phyloP scores from a whole-genome alignment of 1,140 invertebrate genomes.

The Neuroterus valhalla region DNA sequence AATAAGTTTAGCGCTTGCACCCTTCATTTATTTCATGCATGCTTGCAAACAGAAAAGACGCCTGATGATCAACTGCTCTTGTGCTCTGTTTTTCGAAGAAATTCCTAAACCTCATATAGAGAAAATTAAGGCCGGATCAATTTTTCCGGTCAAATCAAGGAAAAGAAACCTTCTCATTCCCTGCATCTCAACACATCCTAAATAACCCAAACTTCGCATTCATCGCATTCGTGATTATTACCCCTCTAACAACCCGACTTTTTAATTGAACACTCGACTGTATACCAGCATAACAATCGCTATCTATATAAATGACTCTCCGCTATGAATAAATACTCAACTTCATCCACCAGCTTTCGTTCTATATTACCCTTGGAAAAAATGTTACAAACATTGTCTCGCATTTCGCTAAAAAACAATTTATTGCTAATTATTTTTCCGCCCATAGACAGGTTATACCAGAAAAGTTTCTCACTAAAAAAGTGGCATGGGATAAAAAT shows the following conservation, averaged over 20 bases:
- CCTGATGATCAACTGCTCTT: no score
- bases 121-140: no score
- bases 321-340: constrained; percentile 21
- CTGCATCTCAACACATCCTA: neutral
- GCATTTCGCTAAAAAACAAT: constrained; percentile 56
- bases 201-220: constrained; percentile 9
- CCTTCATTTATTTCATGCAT: no score
- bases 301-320: constrained; percentile 17
- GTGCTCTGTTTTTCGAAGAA: no score
- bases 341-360: constrained; percentile 27
- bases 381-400: constrained; percentile 37
- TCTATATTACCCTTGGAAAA: constrained; percentile 44
- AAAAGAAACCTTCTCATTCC: neutral
- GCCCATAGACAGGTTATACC: constrained; percentile 44
- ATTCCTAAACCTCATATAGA: no score
- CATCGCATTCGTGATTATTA: constrained; percentile 3
- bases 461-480: constrained; percentile 38
- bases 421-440: constrained; percentile 73
- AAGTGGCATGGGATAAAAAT: constrained; percentile 54
- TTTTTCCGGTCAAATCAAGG: no score
- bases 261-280: constrained; percentile 20
- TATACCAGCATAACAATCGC: constrained; percentile 4
- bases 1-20: no score
- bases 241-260: constrained; percentile 14
- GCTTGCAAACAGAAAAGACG: no score